These are phyloP conservation scores for Agrotis segetum DNA, from an alignment of 2,888 invertebrate species.

Conservation along the genomic window DNA sequence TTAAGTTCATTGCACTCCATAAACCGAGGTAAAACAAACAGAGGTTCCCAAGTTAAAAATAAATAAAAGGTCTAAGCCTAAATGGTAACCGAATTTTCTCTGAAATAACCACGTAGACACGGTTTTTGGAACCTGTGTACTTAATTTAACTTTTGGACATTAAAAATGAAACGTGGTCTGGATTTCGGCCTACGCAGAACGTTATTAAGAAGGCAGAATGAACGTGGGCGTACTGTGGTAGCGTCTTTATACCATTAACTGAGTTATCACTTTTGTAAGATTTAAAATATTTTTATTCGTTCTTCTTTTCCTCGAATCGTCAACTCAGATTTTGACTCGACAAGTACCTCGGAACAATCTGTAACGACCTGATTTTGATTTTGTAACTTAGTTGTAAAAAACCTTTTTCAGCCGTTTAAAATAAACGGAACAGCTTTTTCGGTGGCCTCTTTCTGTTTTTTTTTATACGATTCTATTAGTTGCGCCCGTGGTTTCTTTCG, in stretches of 20 bases:
- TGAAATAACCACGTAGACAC: conserved; percentile 4
- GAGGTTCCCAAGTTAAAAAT: not conserved
- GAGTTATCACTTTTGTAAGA: not conserved
- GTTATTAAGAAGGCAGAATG: conserved; percentile 4
- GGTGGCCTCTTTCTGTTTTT: no score
- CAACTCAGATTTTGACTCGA: no score
- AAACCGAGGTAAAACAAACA: not conserved
- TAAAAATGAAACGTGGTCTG: conserved; percentile 23
- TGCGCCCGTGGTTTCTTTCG: no score
- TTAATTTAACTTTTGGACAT: conserved; percentile 32
- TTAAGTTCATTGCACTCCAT: not conserved
- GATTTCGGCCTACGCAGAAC: conserved; percentile 13
- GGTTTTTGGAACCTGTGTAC: not conserved
- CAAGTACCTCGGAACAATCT: no score
- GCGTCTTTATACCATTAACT: not conserved
- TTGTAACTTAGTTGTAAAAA: no score
- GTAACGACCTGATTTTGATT: no score
- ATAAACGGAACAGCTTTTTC: no score
- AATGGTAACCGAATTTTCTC: conserved; percentile 5
- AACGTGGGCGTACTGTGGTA: not conserved
- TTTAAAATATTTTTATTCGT: not conserved
- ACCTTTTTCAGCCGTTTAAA: no score
- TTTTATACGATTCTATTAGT: no score
- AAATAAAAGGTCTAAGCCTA: conserved; percentile 1
- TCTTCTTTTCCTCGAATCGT: no score